Base-by-base conservation (phyloP, 2,888 invertebrate genomes). In the Dione juno region DNA sequence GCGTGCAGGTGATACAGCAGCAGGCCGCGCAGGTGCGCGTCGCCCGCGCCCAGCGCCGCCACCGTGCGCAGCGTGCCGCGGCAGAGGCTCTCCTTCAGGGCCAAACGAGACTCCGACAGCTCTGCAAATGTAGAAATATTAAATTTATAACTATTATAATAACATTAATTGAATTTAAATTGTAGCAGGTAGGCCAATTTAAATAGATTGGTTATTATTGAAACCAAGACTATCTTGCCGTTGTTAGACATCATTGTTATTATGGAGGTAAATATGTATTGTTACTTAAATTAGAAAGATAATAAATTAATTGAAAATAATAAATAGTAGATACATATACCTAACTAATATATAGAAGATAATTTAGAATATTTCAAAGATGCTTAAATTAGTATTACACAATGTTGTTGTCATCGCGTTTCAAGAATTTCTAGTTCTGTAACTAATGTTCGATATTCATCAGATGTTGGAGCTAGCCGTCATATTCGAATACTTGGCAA, bases 11-110 rank as follows among this genome's bases (percentile, higher is more conserved):
- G 93, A 83, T 93, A 93, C 45, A 89, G 88, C 77, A 93, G 85
- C 81, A 90, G 91, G 81, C 92, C 93, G 69, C 91, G 89, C 76
- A 92, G 91, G 86, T 89, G 89, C 78, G 87, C 89, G 88, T 93
- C 92, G 79, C 95, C 96, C 83, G 93, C 93, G 80, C 91, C 88
- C 82, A 96, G 88, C 81, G 88, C 89, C 81, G 94, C 90, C 81
- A 95, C 81, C 77, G 94, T 85, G 77, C 88, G 84, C 81, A 96
- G 86, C 78, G 95, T 88, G 84, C 95, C 94, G 72, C 93, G 88
- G 87, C 95, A 96, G 77, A 94, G 94, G 78, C 83, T 87, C 85
- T 94, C 94, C 86, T 95, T 96, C 81, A 94, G 82, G 73, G 87
- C 81, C 79, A 96, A 86, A 69, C 94, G 93, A 52, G 90, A 88